Evolutionary conservation across 1,140 invertebrate species (phyloP), one percentile per base, ranked within the genome.

Genomic region (Holotrichia oblita): DNA sequence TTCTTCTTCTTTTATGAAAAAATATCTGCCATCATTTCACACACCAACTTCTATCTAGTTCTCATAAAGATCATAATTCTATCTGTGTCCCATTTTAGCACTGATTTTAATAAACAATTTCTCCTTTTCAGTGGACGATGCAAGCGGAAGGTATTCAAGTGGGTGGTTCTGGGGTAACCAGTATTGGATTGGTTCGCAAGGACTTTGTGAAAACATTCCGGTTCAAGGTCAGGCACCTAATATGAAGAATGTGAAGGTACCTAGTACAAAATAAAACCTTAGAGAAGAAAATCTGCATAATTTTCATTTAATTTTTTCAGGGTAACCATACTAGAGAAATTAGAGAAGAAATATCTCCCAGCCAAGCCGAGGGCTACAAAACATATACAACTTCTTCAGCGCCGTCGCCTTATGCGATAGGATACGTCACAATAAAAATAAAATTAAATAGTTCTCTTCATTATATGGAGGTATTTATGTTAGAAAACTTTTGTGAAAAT

Each of bases 121-220:
- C 82, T 83, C 59, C 81, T 78, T 89, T 88, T 0, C 88, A 95
- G 94, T 93, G 90, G 92, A 93, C 79, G 94, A 96, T 86, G 92
- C 94, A 17, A 93, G 93, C 83, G 94, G 94, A 12, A 90, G 93
- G 80, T 95, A 94, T 84, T 92, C 92, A 3, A 92, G 92, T 69
- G 92, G 93, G 83, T 95, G 93, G 88, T 94, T 93, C 86, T 95
- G 93, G 92, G 94, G 94, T 40, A 96, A 96, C 87, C 92, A 92
- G 76, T 96, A 93, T 87, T 95, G 94, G 91, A 90, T 91, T 41
- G 94, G 94, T 79, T 96, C 94, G 1, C 89, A 92, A 48, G 92
- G 92, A 78, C 90, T 94, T 40, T 96, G 94, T 84, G 86, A 90
- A 72, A 91, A 93, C 79, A 93, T 94, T 77, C 90, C 78, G 27